phyloP scores from a whole-genome alignment of 92 coral and sea anemone species.

The Zoanthus sociatus region DNA sequence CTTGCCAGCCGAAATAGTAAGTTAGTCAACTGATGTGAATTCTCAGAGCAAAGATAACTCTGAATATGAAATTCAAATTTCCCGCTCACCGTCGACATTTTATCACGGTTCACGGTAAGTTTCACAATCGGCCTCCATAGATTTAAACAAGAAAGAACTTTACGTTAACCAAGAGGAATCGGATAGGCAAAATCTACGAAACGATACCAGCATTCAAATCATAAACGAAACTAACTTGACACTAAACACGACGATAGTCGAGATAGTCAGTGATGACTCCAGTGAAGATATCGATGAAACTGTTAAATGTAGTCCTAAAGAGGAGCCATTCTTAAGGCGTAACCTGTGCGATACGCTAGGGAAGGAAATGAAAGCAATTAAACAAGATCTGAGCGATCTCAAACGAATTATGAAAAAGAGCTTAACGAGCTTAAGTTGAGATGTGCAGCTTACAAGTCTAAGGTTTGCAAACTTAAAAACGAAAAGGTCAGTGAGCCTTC shows the following conservation, averaged over 20 bases:
- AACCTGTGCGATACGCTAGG: constrained; percentile 27
- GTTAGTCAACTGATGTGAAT: constrained; percentile 15
- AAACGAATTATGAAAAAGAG: constrained; percentile 40
- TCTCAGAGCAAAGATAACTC: constrained; percentile 26
- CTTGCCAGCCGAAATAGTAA: not conserved
- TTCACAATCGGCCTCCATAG: not conserved
- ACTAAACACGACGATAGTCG: constrained; percentile 9
- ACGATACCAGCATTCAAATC: constrained; percentile 24
- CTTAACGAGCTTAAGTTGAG: constrained; percentile 51
- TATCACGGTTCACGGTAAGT: constrained; percentile 33
- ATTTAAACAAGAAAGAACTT: constrained; percentile 28
- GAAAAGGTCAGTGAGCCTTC: constrained; percentile 57
- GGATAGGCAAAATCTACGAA: not conserved
- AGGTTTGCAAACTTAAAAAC: constrained; percentile 52
- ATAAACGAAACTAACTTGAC: constrained; percentile 19
- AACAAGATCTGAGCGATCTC: constrained; percentile 42
- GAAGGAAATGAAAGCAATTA: constrained; percentile 34
- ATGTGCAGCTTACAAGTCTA: constrained; percentile 53
- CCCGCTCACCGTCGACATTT: constrained; percentile 22
- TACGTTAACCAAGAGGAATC: constrained; percentile 18
- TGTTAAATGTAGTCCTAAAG: constrained; percentile 18
- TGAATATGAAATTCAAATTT: constrained; percentile 36
- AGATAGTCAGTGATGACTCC: constrained; percentile 30
- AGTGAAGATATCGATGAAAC: constrained; percentile 25
- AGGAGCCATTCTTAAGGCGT: constrained; percentile 26